Conservation (phyloP, 2,888 invertebrate species). For the Tanytarsus gracilentus region DNA sequence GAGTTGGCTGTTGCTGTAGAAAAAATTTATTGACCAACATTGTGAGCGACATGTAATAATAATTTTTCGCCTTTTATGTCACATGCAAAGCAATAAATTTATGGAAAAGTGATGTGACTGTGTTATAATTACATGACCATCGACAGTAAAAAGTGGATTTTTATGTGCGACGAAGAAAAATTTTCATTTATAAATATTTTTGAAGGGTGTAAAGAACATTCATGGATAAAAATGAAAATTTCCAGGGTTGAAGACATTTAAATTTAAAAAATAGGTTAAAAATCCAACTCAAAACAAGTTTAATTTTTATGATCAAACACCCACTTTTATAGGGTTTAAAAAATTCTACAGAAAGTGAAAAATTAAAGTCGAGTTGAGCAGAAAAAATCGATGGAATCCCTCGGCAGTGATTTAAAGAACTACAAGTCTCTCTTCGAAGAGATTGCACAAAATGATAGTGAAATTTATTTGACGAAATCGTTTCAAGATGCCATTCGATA, state of each 20-base stretch:
- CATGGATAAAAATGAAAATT: too few species aligned
- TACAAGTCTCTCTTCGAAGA: conserved; percentile 25
- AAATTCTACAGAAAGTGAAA: background rate
- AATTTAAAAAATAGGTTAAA: too few species aligned
- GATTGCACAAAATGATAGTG: conserved; percentile 27
- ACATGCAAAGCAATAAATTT: background rate
- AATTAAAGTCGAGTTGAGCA: background rate
- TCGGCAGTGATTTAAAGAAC: conserved; percentile 15
- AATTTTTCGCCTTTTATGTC: background rate
- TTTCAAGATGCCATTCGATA: background rate
- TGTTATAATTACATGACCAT: too few species aligned
- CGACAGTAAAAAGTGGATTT: too few species aligned
- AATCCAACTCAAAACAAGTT: too few species aligned
- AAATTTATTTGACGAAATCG: conserved; percentile 20
- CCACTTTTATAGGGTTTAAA: background rate
- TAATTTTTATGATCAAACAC: background rate
- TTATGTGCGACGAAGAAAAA: too few species aligned
- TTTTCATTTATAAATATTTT: too few species aligned
- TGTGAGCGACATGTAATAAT: background rate
- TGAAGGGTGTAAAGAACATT: too few species aligned
- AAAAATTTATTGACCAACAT: background rate
- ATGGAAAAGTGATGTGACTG: too few species aligned
- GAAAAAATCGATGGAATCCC: background rate
- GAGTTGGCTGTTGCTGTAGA: too few species aligned
- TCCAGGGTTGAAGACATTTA: too few species aligned